Evolutionary conservation across 2,888 invertebrate species (phyloP).

Genomic region (Pedicia rivosa): DNA sequence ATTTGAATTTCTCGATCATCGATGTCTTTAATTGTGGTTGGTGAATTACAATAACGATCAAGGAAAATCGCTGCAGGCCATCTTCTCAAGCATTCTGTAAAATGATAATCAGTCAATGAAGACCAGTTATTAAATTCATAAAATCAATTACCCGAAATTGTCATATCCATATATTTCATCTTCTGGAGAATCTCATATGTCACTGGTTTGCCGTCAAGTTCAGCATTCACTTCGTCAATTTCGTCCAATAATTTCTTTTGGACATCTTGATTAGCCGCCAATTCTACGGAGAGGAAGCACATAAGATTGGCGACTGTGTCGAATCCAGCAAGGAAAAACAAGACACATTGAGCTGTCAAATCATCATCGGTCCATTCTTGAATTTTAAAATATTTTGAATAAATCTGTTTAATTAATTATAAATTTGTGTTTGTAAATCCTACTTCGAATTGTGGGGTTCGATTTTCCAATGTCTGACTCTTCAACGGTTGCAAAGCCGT

Average conservation of each 20-base stretch:
- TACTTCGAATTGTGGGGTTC: no score
- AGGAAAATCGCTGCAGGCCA: constrained; percentile 34
- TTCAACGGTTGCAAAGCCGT: background rate
- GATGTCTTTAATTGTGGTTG: no score
- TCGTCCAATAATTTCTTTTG: constrained; percentile 34
- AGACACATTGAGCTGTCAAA: constrained; percentile 36
- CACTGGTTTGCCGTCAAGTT: constrained; percentile 31
- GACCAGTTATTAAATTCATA: no score
- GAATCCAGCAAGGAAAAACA: constrained; percentile 38
- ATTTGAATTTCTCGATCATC: no score
- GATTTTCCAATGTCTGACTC: no score
- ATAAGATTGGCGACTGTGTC: constrained; percentile 31
- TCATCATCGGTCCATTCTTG: constrained; percentile 25
- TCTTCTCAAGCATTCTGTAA: constrained; percentile 35
- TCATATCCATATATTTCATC: constrained; percentile 39
- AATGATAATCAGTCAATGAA: no score
- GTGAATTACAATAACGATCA: constrained; percentile 37
- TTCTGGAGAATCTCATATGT: constrained; percentile 35
- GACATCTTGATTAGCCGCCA: constrained; percentile 33
- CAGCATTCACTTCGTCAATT: constrained; percentile 32
- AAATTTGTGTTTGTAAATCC: no score
- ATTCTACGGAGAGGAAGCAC: constrained; percentile 34
- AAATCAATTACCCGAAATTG: constrained; percentile 28
- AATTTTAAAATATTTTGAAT: no score
- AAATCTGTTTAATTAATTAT: background rate